Conservation (phyloP, 1,140 invertebrate genomes). For the Pemphigus obesinymphae region DNA sequence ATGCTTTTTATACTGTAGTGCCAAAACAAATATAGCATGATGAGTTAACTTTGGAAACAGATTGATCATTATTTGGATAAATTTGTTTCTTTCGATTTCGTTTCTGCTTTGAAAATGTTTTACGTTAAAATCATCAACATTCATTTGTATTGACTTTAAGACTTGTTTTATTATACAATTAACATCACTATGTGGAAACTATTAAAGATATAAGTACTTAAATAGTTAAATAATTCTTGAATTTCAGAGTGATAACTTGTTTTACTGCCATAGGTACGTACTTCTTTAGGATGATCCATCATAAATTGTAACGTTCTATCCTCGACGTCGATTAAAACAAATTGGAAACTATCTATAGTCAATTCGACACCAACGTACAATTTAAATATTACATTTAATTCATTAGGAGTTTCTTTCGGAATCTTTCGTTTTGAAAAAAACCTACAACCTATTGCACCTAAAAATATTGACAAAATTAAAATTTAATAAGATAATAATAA, state of each 20-base stretch:
- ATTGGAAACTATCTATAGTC: background rate
- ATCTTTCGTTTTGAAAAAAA: conserved; percentile 33
- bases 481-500: background rate
- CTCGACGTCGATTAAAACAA: background rate
- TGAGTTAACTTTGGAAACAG: background rate
- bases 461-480: background rate
- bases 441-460: conserved; percentile 1
- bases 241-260: background rate
- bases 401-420: background rate
- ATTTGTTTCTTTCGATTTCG: background rate
- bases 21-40: conserved; percentile 1
- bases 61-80: conserved; percentile 4
- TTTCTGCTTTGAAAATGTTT: background rate
- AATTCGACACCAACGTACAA: conserved; percentile 1
- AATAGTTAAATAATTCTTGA: background rate
- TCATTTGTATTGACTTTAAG: background rate
- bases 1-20: conserved; percentile 18
- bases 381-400: background rate
- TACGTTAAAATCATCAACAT: background rate
- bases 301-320: conserved; percentile 27
- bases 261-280: too few relatives aligned
- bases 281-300: conserved; percentile 25
- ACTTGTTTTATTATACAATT: background rate
- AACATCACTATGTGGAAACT: conserved; percentile 26
- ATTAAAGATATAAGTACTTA: background rate